Evolutionary conservation across 2,797 vertebrate species (phyloP).

Genomic region (Acestrorhynchus altus): DNA sequence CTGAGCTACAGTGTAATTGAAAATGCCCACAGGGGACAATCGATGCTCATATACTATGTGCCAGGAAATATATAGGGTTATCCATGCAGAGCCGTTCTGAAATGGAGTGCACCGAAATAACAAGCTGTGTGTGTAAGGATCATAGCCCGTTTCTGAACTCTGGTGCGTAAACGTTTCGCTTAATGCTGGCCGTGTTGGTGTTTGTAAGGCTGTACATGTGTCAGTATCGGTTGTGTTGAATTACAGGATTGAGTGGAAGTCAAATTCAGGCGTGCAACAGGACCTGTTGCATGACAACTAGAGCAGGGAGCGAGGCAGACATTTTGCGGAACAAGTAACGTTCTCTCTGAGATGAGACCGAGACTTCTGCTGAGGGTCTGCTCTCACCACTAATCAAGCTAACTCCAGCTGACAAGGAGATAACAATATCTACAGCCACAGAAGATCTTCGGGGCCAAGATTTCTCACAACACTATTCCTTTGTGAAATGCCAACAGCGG

Average conservation of each 20-base stretch:
- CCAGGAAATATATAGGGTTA: conserved; percentile 62
- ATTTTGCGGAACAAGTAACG: conserved; percentile 25
- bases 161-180: conserved; percentile 7
- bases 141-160: conserved; percentile 9
- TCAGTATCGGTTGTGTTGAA: not conserved
- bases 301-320: conserved; percentile 32
- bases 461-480: conserved; percentile 40
- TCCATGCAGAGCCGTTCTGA: conserved; percentile 60
- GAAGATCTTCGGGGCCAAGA: conserved; percentile 51
- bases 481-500: conserved; percentile 51
- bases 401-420: conserved; percentile 55
- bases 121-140: not conserved
- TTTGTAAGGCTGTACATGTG: not conserved
- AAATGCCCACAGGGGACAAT: conserved; percentile 76
- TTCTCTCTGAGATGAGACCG: conserved; percentile 40
- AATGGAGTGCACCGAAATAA: conserved; percentile 41
- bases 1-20: conserved; percentile 73
- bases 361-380: conserved; percentile 49
- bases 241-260: not conserved
- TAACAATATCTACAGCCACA: conserved; percentile 47
- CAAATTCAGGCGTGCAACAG: too few species aligned
- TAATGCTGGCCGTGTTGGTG: not conserved
- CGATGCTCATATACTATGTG: conserved; percentile 66
- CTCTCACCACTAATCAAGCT: conserved; percentile 51
- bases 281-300: conserved; percentile 25